Evolutionary conservation across 2,888 invertebrate species (phyloP).

Genomic region (Blastobasis lacticolella): DNA sequence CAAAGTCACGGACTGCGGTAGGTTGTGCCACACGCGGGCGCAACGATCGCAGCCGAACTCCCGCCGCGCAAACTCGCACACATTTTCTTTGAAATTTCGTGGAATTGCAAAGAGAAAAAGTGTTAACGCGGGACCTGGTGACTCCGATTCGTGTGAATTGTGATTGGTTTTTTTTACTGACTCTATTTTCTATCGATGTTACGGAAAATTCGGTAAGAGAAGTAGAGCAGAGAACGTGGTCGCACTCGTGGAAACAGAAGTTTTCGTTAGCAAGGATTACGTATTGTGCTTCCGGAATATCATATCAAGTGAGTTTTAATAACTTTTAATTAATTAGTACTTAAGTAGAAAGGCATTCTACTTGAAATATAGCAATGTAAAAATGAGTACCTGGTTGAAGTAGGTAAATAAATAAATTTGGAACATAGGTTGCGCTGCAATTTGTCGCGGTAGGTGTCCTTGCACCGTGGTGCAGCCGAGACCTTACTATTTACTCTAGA

Average conservation of each 20-base stretch:
- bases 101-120: constrained; percentile 70
- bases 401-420: no score
- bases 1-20: constrained; percentile 61
- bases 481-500: constrained; percentile 15
- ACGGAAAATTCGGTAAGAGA: constrained; percentile 30
- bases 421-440: no score
- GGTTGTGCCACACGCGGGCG: constrained; percentile 64
- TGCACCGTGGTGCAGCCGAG: no score
- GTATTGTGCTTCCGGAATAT: constrained; percentile 13
- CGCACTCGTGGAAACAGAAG: constrained; percentile 54
- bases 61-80: constrained; percentile 44
- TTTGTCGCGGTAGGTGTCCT: no score
- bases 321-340: not conserved
- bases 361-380: no score
- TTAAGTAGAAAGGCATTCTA: no score
- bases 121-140: constrained; percentile 55
- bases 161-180: constrained; percentile 49
- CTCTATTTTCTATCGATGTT: constrained; percentile 42
- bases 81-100: constrained; percentile 72
- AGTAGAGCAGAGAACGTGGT: constrained; percentile 46
- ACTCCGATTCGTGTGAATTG: constrained; percentile 50
- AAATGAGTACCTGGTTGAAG: no score
- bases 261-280: constrained; percentile 59
- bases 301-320: constrained; percentile 24
- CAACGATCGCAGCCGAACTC: constrained; percentile 60